Conservation (phyloP, 2,113 vertebrate genomes). For the Polypterus senegalus region DNA sequence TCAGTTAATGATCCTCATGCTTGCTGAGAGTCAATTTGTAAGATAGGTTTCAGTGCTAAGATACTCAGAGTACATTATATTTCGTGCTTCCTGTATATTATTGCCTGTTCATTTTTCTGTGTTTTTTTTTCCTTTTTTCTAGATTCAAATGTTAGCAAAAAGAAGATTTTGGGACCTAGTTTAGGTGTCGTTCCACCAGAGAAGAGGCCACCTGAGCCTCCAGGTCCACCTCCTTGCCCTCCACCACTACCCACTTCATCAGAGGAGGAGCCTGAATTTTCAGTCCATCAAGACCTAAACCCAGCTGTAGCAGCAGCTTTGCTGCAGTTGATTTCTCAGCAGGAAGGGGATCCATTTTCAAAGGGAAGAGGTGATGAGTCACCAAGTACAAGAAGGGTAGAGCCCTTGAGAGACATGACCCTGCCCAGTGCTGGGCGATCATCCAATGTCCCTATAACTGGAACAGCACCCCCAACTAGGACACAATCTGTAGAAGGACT, state of each 20-base stretch:
- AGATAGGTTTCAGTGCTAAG: no score
- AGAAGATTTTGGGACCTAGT: constrained; percentile 22
- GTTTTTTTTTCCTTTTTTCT: constrained; percentile 8
- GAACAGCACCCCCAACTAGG: not conserved
- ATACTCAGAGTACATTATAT: no score
- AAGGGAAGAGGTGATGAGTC: constrained; percentile 21
- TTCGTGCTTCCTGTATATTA: not conserved
- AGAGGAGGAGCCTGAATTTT: constrained; percentile 36
- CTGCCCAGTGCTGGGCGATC: constrained; percentile 18
- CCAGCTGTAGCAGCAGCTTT: constrained; percentile 76
- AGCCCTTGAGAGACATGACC: constrained; percentile 43
- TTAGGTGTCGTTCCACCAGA: constrained; percentile 59
- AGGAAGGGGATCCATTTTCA: constrained; percentile 51
- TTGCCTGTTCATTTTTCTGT: not conserved
- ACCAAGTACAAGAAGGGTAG: constrained; percentile 33
- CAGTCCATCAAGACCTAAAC: constrained; percentile 56
- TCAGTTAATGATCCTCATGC: no score
- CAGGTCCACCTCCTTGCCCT: constrained; percentile 50
- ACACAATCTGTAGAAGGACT: not conserved
- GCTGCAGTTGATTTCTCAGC: constrained; percentile 84
- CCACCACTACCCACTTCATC: constrained; percentile 33
- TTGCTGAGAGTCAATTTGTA: no score
- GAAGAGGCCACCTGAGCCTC: constrained; percentile 74
- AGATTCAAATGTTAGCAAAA: constrained; percentile 33
- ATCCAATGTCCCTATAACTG: constrained; percentile 2